These are phyloP conservation scores for Tenodera sinensis DNA, from an alignment of 2,888 invertebrate species.

Conservation along the genomic window DNA sequence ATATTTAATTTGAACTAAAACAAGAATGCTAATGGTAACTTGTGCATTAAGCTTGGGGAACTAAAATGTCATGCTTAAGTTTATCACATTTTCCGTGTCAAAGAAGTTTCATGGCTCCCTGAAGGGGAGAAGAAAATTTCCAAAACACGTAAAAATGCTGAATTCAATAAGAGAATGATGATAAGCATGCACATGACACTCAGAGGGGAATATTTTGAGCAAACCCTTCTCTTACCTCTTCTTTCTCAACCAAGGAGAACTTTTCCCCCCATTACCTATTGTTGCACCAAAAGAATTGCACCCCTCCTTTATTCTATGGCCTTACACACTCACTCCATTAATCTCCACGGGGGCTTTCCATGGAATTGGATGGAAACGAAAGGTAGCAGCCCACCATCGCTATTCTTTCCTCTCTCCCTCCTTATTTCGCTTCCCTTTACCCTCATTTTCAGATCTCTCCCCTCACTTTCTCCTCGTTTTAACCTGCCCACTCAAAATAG, in stretches of 20 bases:
- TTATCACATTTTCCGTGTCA: not conserved
- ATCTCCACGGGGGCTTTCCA: not conserved
- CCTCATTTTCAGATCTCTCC: not conserved
- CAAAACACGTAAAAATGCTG: not conserved
- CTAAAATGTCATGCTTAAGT: not conserved
- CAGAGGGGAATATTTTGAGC: not conserved
- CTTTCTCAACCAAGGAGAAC: not conserved
- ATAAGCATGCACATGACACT: not conserved
- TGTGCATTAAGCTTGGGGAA: not conserved
- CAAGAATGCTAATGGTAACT: not conserved
- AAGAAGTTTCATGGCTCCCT: not conserved
- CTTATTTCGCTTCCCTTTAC: not conserved
- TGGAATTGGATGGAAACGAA: constrained; percentile 6
- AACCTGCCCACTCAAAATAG: not conserved
- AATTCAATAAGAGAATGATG: not conserved
- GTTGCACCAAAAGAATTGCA: not conserved
- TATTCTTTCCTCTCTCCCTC: not conserved
- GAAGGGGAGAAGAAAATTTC: not conserved
- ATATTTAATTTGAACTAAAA: not conserved
- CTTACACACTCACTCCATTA: not conserved
- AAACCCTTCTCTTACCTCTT: not conserved
- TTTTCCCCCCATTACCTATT: not conserved
- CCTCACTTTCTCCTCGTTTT: not conserved
- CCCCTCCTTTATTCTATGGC: not conserved
- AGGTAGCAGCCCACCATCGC: not conserved